Evolutionary conservation across 2,113 vertebrate species (phyloP), one percentile per base, ranked within the genome.

Genomic region (Megaceryle torquata): DNA sequence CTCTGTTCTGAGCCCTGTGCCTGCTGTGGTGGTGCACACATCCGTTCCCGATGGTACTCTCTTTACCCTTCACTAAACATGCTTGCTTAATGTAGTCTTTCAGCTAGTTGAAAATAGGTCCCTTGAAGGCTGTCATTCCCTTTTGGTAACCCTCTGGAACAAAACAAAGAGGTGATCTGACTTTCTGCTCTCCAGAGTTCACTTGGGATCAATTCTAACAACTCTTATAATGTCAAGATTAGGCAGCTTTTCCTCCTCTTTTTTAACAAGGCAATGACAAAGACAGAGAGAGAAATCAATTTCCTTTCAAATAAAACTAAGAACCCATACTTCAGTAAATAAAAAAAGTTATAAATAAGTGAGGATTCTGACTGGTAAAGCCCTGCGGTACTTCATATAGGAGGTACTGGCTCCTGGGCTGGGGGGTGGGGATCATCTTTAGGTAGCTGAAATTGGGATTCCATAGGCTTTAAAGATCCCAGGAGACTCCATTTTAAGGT

Each of bases 201-300:
- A 97, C 93, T 97, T 93, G 95, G 96, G 97, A 97, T 97, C 95
- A 97, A 97, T 96, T 97, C 95, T 97, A 97, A 96, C 97, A 97
- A 96, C 91, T 92, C 97, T 95, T 85, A 94, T 96, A 95, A 97
- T 96, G 92, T 97, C 24, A 76, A 96, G 95, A 96, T 97, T 97
- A 97, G 95, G 93, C 93, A 97, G 96, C 85, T 96, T 96, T 96
- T 96, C 90, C 93, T 97, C 92, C 95, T 97, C 86, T 93, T 96
- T 96, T 94, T 97, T 97, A 97, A 96, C 96, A 96, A 93, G 92
- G 87, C 92, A 94, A 91, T 78, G 91, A 95, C 89, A 96, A 96
- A 97, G 93, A 97, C 95, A 24, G 10, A 24, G 10, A 96, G 94
- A 87, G 77, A 91, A 94, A 96, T 87, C 88, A 94, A 96, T 96